phyloP scores from a whole-genome alignment of 2,797 vertebrate genomes.

The Spea hammondii region DNA sequence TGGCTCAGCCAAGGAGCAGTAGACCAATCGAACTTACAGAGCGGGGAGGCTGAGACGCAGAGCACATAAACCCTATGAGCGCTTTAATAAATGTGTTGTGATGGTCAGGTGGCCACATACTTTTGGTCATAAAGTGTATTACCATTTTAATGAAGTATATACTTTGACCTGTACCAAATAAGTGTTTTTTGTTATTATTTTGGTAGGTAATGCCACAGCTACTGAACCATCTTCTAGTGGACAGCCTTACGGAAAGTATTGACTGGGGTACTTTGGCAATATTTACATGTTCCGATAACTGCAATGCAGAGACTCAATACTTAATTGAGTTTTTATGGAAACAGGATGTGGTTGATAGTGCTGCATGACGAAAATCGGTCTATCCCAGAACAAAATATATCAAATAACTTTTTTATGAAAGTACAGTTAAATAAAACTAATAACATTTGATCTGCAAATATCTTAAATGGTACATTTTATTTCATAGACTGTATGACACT shows the following conservation, averaged over 20 bases:
- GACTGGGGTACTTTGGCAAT: slow-evolving; percentile 89
- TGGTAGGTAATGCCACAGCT: slow-evolving; percentile 94
- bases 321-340: slow-evolving; percentile 90
- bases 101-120: neutral
- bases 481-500: too few species aligned
- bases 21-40: too few species aligned
- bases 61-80: too few species aligned
- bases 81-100: too few species aligned
- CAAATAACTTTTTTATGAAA: too few species aligned
- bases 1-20: too few species aligned
- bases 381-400: too few species aligned
- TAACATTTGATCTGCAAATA: too few species aligned
- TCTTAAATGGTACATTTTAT: too few species aligned
- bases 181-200: neutral
- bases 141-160: neutral
- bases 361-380: neutral
- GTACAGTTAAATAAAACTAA: too few species aligned
- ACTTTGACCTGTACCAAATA: neutral
- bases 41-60: too few species aligned
- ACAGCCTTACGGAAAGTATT: slow-evolving; percentile 84
- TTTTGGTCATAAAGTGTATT: neutral
- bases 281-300: slow-evolving; percentile 82
- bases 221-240: slow-evolving; percentile 84
- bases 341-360: slow-evolving; percentile 74
- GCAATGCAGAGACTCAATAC: slow-evolving; percentile 62